Conservation (phyloP, 2,797 vertebrate genomes). For the Eremophila alpestris region DNA sequence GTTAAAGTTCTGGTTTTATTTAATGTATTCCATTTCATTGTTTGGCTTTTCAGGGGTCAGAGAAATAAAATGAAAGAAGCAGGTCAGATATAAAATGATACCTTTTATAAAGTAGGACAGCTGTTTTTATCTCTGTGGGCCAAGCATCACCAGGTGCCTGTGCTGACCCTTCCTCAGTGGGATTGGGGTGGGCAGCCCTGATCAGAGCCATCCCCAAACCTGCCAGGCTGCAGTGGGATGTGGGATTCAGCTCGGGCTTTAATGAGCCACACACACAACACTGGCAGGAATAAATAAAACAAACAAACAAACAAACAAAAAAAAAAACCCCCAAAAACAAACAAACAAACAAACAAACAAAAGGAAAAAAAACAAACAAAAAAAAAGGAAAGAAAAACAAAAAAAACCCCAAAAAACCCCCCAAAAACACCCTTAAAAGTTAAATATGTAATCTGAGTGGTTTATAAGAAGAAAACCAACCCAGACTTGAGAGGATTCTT, state of each 20-base stretch:
- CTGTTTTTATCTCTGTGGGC: background rate
- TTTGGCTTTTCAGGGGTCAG: background rate
- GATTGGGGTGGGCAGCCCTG: conserved; percentile 44
- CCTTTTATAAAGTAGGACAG: background rate
- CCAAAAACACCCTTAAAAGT: background rate
- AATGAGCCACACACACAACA: background rate
- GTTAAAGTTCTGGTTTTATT: background rate
- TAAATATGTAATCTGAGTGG: background rate
- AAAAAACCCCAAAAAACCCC: too few relatives aligned
- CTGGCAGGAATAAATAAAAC: background rate
- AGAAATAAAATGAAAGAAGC: background rate
- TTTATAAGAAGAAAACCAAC: background rate
- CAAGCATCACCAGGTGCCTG: background rate
- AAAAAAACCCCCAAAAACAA: too few relatives aligned
- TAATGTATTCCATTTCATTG: background rate
- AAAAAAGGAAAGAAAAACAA: too few relatives aligned
- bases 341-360: too few relatives aligned
- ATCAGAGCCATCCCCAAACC: conserved; percentile 49
- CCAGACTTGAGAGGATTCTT: background rate
- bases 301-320: too few relatives aligned
- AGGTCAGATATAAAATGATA: background rate
- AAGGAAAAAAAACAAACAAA: too few relatives aligned
- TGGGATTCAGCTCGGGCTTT: conserved; percentile 49
- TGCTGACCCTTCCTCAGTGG: background rate
- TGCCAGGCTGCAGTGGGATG: conserved; percentile 12